phyloP scores from a whole-genome alignment of 2,888 invertebrate species.

The Cheilosia soror region DNA sequence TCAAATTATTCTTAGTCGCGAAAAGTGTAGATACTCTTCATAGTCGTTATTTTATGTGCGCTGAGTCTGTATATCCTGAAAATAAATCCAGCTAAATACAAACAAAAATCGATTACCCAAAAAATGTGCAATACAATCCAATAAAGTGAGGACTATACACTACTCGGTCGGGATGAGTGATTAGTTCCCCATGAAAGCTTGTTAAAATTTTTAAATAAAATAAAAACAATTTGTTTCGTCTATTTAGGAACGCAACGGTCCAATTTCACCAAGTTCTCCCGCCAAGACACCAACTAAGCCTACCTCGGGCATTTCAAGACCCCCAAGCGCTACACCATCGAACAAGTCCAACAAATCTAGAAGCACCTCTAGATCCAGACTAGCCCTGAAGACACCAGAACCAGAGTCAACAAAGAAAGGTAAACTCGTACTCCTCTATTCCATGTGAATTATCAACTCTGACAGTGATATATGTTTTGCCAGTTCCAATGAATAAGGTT shows the following conservation, averaged over 20 bases:
- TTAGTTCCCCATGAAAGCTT: background rate
- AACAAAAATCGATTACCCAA: slow-evolving; percentile 36
- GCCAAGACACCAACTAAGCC: slow-evolving; percentile 87
- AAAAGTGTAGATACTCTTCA: slow-evolving; percentile 14
- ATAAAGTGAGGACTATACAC: slow-evolving; percentile 5
- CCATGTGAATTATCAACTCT: background rate
- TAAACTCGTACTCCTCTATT: slow-evolving; percentile 79
- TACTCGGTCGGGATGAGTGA: background rate
- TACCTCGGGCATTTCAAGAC: slow-evolving; percentile 82
- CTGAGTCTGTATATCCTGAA: slow-evolving; percentile 11
- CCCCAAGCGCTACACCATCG: slow-evolving; percentile 84
- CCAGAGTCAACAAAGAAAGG: slow-evolving; percentile 89
- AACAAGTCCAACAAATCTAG: slow-evolving; percentile 83
- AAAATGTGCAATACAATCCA: slow-evolving; percentile 35
- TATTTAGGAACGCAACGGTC: slow-evolving; percentile 87
- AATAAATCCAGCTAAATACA: slow-evolving; percentile 30
- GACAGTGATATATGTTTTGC: background rate
- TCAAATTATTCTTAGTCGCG: slow-evolving; percentile 57
- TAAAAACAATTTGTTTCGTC: slow-evolving; percentile 7
- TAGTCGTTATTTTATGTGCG: slow-evolving; percentile 9
- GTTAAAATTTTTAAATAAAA: background rate
- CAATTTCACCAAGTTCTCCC: slow-evolving; percentile 88
- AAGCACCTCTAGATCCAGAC: slow-evolving; percentile 83
- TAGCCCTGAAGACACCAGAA: slow-evolving; percentile 89
- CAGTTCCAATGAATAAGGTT: slow-evolving; percentile 96